phyloP scores from a whole-genome alignment of 2,888 invertebrate genomes.

The Drosophila kambysellisi region DNA sequence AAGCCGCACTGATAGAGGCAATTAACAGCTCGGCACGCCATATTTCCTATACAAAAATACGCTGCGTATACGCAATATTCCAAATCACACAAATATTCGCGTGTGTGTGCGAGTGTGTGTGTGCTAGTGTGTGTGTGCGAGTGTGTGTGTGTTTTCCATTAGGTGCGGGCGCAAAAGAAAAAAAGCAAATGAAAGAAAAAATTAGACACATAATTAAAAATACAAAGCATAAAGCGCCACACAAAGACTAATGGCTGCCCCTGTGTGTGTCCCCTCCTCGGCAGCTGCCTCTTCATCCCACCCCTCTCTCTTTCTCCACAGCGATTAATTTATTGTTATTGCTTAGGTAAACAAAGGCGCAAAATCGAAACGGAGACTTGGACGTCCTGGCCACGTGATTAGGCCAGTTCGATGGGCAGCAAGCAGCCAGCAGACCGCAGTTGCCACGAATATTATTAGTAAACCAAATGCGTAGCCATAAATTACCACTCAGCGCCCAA shows the following conservation, averaged over 20 bases:
- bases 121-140: constrained; percentile 9
- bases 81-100: constrained; percentile 23
- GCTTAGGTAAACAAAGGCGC: constrained; percentile 77
- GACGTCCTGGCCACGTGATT: constrained; percentile 41
- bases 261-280: constrained; percentile 14
- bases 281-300: background rate
- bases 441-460: constrained; percentile 67
- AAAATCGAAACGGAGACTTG: constrained; percentile 56
- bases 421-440: constrained; percentile 3
- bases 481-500: constrained; percentile 72
- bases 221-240: constrained; percentile 72
- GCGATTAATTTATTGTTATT: constrained; percentile 80
- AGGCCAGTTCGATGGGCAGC: constrained; percentile 43
- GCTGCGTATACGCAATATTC: constrained; percentile 30
- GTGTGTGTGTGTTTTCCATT: constrained; percentile 15
- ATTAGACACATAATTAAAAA: constrained; percentile 80
- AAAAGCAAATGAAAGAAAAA: constrained; percentile 25
- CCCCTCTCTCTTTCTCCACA: background rate
- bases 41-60: constrained; percentile 56
- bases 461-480: constrained; percentile 80
- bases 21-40: constrained; percentile 79
- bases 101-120: constrained; percentile 9
- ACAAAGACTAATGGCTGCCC: constrained; percentile 62
- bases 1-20: constrained; percentile 77
- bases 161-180: constrained; percentile 21